Percentiles rank a stretch among this genome's conserved stretches.
Conservation (phyloP, 2,888 invertebrate species). For the Globia sparganii region DNA sequence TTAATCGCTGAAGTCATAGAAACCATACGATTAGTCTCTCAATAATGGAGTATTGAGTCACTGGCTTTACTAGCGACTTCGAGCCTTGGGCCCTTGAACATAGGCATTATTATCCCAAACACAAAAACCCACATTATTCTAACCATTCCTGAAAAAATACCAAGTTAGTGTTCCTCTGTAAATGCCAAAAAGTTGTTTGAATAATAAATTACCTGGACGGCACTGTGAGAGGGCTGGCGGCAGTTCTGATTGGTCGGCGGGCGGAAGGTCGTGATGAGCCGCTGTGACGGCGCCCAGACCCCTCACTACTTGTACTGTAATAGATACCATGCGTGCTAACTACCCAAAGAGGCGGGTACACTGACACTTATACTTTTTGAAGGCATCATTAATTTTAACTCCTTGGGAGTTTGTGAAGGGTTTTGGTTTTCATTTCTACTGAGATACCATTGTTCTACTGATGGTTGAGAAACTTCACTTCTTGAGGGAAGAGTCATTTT, state of each 20-base stretch:
- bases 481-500: background rate
- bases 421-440: background rate
- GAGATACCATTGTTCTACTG: background rate
- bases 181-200: slow-evolving; percentile 23
- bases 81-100: background rate
- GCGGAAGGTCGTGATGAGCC: slow-evolving; percentile 69
- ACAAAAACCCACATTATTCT: slow-evolving; percentile 17
- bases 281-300: slow-evolving; percentile 37
- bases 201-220: slow-evolving; percentile 70
- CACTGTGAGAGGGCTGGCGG: slow-evolving; percentile 76
- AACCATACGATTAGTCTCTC: background rate
- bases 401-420: background rate
- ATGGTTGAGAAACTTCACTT: background rate
- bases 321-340: slow-evolving; percentile 73
- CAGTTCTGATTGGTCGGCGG: slow-evolving; percentile 78
- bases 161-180: slow-evolving; percentile 28
- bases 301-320: slow-evolving; percentile 74
- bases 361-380: slow-evolving; percentile 20
- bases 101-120: slow-evolving; percentile 1
- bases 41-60: background rate
- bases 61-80: slow-evolving; percentile 2
- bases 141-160: slow-evolving; percentile 25
- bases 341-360: slow-evolving; percentile 61
- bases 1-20: background rate
- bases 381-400: background rate